A percentile compares a stretch with the other conserved stretches of the same genome.
Evolutionary conservation across 2,113 vertebrate genomes (phyloP).

Genomic region (Myocastor coypus): DNA sequence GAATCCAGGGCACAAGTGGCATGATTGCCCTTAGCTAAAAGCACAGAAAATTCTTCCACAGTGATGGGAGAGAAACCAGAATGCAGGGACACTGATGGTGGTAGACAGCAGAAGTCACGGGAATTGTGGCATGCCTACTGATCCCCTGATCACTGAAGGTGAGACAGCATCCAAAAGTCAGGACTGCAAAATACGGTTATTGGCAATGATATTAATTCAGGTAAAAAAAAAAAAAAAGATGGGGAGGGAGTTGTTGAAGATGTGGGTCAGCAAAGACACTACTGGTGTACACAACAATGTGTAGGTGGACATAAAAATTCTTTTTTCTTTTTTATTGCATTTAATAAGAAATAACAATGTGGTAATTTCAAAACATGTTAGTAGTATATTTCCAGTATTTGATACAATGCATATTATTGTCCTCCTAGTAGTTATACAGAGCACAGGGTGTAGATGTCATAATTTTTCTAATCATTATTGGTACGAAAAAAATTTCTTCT

Average conservation of each 20-base stretch:
- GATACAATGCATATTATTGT: too few relatives aligned
- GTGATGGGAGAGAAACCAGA: not conserved
- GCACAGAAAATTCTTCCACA: not conserved
- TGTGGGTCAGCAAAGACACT: not conserved
- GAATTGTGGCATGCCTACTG: not conserved
- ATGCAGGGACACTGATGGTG: fast-evolving
- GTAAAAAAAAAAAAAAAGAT: not conserved
- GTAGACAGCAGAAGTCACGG: not conserved
- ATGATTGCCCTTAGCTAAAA: not conserved
- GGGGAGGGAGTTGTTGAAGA: not conserved
- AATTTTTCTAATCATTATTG: too few relatives aligned
- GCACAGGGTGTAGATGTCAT: too few relatives aligned
- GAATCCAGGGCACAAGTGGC: not conserved
- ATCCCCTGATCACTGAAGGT: too few relatives aligned
- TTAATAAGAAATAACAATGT: too few relatives aligned
- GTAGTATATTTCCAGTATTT: too few relatives aligned
- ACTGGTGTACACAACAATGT: not conserved
- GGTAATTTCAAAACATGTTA: too few relatives aligned
- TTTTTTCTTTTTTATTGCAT: too few relatives aligned
- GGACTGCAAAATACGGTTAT: not conserved
- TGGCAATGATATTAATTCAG: not conserved
- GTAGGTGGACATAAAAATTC: not conserved
- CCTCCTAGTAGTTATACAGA: too few relatives aligned
- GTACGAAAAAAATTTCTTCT: too few relatives aligned
- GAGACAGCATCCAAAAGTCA: not conserved